Conservation (phyloP, 2,113 vertebrate species). For the crab-eating macaque (Macaca fascicularis) region T2T-MFA8v1.1 NC_088377.1:128599001-128599500, state of each 20-base stretch:
- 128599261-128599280: constrained; percentile 31
- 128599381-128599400: background rate
- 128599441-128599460: constrained; percentile 18
- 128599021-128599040: background rate
- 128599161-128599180: background rate
- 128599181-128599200: background rate
- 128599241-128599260: constrained; percentile 16
- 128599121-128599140: constrained; percentile 19
- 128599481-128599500: constrained; percentile 41
- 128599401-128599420: background rate
- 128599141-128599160: constrained; percentile 23
- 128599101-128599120: background rate
- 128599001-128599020: constrained; percentile 22
- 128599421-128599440: background rate
- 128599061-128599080: background rate
- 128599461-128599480: constrained; percentile 32
- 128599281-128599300: constrained; percentile 35
- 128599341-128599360: background rate
- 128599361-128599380: background rate
- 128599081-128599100: background rate
- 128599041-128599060: background rate
- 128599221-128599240: background rate
- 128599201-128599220: constrained; percentile 37
- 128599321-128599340: background rate
- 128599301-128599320: background rate